Percentiles rank a stretch among this genome's conserved stretches.
Conservation (phyloP, 1,140 invertebrate species). For the Penaeus chinensis region DNA sequence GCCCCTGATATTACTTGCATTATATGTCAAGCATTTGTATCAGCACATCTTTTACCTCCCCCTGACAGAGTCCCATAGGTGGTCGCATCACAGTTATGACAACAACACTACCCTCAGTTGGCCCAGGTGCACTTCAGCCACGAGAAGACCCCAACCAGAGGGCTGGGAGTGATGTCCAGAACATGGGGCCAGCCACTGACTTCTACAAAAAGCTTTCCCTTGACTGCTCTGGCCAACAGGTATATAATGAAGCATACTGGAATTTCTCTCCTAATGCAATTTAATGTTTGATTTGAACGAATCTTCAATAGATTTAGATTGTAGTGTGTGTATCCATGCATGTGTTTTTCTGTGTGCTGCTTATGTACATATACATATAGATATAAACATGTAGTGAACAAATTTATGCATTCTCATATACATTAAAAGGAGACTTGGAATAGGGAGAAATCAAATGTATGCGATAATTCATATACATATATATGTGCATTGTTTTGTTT, state of each 20-base stretch:
- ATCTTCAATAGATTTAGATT: no score
- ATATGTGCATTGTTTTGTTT: no score
- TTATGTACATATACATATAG: no score
- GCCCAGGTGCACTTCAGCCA: constrained; percentile 85
- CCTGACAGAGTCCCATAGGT: constrained; percentile 56
- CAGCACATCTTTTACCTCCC: neutral
- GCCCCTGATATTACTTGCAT: neutral
- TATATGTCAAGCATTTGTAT: neutral
- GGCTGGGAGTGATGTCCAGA: constrained; percentile 79
- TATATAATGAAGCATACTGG: constrained; percentile 67
- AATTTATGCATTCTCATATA: no score
- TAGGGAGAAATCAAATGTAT: no score
- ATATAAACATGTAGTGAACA: no score
- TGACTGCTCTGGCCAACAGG: constrained; percentile 95
- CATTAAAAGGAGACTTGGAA: no score
- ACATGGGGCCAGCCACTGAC: constrained; percentile 94
- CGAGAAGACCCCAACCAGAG: constrained; percentile 89
- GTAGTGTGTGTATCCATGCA: neutral
- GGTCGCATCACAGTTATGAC: constrained; percentile 96
- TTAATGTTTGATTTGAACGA: no score
- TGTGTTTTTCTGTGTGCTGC: neutral
- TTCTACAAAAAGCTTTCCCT: constrained; percentile 98
- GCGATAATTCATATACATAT: no score
- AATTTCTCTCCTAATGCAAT: neutral
- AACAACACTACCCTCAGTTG: constrained; percentile 88